These are phyloP conservation scores for Spodoptera frugiperda DNA, from an alignment of 1,140 invertebrate genomes.

Conservation along the genomic window DNA sequence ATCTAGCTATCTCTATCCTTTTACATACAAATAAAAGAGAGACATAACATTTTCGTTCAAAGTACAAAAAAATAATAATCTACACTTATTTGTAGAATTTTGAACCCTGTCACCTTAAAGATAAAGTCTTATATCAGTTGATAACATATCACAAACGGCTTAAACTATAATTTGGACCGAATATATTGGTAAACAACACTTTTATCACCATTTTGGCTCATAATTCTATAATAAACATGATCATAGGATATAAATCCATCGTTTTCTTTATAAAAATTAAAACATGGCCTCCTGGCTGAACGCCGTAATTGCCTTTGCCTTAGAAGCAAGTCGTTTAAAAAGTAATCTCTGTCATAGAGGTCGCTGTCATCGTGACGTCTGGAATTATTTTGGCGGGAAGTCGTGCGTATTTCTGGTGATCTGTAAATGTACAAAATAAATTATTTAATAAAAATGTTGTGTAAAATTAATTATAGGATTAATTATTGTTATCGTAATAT, in stretches of 20 bases:
- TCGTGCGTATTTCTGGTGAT: constrained; percentile 16
- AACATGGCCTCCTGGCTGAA: constrained; percentile 10
- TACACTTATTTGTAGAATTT: too few species aligned
- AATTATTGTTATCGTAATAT: too few species aligned
- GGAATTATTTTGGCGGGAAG: neutral
- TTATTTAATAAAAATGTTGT: neutral
- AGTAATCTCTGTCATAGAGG: constrained; percentile 10
- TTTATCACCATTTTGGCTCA: constrained; percentile 32
- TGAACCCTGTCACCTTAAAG: too few species aligned
- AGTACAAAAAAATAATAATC: too few species aligned
- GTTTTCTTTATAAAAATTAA: constrained; percentile 19
- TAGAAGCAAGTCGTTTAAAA: neutral
- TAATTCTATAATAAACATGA: constrained; percentile 14
- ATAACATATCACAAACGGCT: neutral
- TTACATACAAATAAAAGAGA: too few species aligned
- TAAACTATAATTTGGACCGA: constrained; percentile 32
- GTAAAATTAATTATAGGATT: too few species aligned
- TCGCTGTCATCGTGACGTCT: neutral
- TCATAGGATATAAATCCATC: constrained; percentile 30
- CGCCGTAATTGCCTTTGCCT: neutral
- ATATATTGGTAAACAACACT: neutral
- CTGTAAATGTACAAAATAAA: constrained; percentile 6
- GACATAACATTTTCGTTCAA: too few species aligned
- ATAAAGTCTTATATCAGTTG: neutral
- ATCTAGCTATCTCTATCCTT: too few species aligned